Conservation (phyloP, 2,113 vertebrate species). For the Charadrius vociferus region DNA sequence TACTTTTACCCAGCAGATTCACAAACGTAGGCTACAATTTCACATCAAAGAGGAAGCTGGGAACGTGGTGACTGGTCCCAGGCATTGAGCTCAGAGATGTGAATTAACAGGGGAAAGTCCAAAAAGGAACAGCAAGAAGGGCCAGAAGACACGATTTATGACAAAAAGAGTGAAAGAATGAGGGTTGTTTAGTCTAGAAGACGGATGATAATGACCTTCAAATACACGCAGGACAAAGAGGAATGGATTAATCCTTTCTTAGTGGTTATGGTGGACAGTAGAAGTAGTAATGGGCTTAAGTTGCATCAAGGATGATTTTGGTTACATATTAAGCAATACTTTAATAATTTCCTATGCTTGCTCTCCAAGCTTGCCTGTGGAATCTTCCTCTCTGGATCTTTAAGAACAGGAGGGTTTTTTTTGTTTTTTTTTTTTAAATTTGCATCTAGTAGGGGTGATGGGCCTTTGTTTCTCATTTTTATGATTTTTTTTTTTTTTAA, state of each 20-base stretch:
- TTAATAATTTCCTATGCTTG: not conserved
- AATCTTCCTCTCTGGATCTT: not conserved
- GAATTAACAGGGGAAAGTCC: not conserved
- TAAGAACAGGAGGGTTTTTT: not conserved
- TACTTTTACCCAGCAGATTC: not conserved
- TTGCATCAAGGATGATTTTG: not conserved
- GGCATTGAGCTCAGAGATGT: not conserved
- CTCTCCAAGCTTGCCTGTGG: not conserved
- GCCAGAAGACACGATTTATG: not conserved
- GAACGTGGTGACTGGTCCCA: not conserved
- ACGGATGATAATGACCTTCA: not conserved
- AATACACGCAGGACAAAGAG: not conserved
- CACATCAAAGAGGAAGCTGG: not conserved
- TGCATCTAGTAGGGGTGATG: not conserved
- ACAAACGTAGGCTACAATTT: conserved; percentile 4
- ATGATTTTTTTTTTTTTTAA: not conserved
- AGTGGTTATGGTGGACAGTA: not conserved
- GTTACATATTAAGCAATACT: not conserved
- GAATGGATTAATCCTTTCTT: not conserved
- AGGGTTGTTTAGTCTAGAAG: not conserved
- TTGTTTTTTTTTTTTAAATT: not conserved
- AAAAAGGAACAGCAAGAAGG: not conserved
- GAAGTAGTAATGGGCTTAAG: not conserved
- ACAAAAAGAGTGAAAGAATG: not conserved
- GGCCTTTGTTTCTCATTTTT: not conserved